Base-by-base conservation (phyloP, 2,113 vertebrate species). In the Ursus arctos region DNA sequence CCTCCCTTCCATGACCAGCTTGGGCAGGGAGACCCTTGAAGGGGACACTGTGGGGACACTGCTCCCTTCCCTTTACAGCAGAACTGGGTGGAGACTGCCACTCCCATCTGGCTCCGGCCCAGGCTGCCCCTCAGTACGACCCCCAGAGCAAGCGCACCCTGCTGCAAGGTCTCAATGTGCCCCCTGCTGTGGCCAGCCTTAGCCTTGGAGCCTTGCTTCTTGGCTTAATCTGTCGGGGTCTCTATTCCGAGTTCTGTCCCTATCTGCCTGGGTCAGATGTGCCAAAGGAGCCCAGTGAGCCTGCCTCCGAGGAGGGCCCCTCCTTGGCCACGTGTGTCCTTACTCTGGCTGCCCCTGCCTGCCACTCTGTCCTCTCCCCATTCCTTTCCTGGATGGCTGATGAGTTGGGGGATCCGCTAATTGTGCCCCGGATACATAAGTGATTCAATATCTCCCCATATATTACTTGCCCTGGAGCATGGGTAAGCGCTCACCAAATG, bases 161-260 rank as follows among this genome's bases (percentile, higher is more conserved):
- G 8, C 33, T 2, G 19, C 80, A 21, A 22, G 49, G 63, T 11
- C 63, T 5, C 6, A 11, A 2, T 8, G 1, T 49, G n/a, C 3
- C n/a, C 49, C 6, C 13, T 4, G 1, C 24, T 76, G 33, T 49
- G 5, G 0, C 55, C 94, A 98, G 67, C 88, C 95, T 83, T 92
- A 98, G 98, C 97, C 95, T 95, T 21, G 94, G 57, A 94, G 96
- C 96, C 63, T 36, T 4, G 0, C 24, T 92, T 79, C 65, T 51
- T 97, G 97, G 77, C 97, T 95, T 86, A 13, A 40, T 95, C 96
- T 97, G 85, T 51, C 63, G 43, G 28, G 55, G 86, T 47, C 40
- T 72, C 51, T 57, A 24, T 28, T 12, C 7, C 7, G 26, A 33
- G 69, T 55, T 55, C n/a, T 61, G 59, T 36, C 36, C 33, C 49